A percentile compares a stretch with the other conserved stretches of the same genome.
These are phyloP conservation scores for Pontoporia blainvillei DNA, from an alignment of 2,113 vertebrate genomes.

Conservation along the genomic window DNA sequence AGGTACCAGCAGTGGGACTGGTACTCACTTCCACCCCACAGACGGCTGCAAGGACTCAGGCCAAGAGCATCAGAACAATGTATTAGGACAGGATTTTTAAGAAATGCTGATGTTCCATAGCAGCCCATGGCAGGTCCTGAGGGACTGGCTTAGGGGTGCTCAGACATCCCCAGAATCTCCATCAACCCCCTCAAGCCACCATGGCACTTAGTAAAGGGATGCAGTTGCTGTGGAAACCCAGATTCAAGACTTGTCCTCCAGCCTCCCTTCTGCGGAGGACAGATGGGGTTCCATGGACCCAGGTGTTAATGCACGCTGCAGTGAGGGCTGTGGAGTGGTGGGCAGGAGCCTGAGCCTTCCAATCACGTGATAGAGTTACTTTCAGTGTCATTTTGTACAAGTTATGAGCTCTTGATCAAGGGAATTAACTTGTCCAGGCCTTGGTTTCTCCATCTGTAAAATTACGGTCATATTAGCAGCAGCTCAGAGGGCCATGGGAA, in stretches of 20 bases:
- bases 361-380: fast-evolving
- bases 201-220: neutral
- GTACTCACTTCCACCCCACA: fast-evolving
- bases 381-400: fast-evolving
- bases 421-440: neutral
- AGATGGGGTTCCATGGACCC: too few species aligned
- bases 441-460: neutral
- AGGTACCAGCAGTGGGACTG: neutral
- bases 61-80: fast-evolving
- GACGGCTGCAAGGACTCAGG: neutral
- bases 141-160: neutral
- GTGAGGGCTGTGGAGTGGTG: neutral
- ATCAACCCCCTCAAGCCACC: neutral
- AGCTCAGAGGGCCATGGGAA: neutral
- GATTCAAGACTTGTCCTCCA: neutral
- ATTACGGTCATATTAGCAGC: neutral
- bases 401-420: neutral
- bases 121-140: fast-evolving
- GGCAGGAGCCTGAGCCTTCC: too few species aligned
- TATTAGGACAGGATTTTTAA: neutral
- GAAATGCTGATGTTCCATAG: fast-evolving
- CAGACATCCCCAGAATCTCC: neutral
- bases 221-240: neutral
- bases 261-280: too few species aligned
- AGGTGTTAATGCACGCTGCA: fast-evolving